phyloP scores from a whole-genome alignment of 2,888 invertebrate genomes.

The Clistopyga incitator region DNA sequence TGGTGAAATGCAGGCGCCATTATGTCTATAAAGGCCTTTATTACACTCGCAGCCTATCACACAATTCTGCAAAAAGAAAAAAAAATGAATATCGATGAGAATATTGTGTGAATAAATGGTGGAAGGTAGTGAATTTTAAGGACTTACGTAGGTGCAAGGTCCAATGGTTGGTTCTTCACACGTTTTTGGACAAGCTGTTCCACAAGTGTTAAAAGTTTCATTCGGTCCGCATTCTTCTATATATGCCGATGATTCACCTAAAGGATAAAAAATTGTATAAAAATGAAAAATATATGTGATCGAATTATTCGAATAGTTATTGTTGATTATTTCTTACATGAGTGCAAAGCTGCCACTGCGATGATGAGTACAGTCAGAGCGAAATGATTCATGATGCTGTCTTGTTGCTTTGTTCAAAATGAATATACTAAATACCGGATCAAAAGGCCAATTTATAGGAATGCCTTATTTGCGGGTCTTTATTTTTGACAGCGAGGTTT shows the following conservation, averaged over 20 bases:
- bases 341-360: not conserved
- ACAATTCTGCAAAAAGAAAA: slow-evolving; percentile 13
- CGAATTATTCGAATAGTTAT: not conserved
- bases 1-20: not conserved
- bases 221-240: not conserved
- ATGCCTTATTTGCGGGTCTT: not conserved
- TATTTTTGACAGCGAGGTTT: not conserved
- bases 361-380: slow-evolving; percentile 8
- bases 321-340: not conserved
- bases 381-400: not conserved
- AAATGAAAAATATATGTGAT: not conserved
- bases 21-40: not conserved
- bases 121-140: not conserved
- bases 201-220: not conserved
- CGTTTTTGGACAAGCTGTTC: not conserved
- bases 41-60: slow-evolving; percentile 18
- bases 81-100: not conserved
- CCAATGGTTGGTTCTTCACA: not conserved
- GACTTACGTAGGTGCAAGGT: slow-evolving; percentile 27
- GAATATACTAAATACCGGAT: not conserved
- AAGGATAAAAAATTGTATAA: not conserved
- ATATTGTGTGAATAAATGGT: not conserved
- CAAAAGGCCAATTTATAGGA: not conserved
- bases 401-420: not conserved
- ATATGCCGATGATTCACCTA: not conserved